Evolutionary conservation across 2,113 vertebrate species (phyloP).

Genomic region (Leucoraja erinaceus): DNA sequence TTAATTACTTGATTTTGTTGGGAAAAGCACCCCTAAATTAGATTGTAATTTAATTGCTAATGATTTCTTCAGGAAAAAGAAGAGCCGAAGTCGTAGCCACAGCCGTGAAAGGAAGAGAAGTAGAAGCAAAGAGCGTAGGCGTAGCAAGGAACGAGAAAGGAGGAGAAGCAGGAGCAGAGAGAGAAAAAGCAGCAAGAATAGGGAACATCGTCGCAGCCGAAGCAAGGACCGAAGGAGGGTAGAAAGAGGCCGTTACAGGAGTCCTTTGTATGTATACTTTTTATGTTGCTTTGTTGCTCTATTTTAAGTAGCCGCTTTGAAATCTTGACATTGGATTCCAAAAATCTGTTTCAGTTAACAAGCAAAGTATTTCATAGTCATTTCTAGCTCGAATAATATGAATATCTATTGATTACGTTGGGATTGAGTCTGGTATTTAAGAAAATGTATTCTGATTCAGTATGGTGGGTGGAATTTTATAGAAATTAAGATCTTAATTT

Average conservation of each 20-base stretch:
- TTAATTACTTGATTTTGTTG: background rate
- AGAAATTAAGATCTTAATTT: background rate
- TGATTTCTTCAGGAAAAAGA: conserved; percentile 71
- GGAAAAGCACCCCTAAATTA: background rate
- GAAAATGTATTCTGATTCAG: background rate
- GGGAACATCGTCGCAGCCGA: conserved; percentile 77
- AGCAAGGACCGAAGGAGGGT: conserved; percentile 71
- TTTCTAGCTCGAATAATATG: background rate
- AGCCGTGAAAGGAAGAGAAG: conserved; percentile 80
- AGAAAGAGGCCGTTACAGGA: conserved; percentile 77
- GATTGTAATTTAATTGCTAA: background rate
- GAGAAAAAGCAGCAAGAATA: conserved; percentile 75
- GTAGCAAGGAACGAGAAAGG: conserved; percentile 71
- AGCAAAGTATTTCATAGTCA: background rate
- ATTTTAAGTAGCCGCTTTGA: background rate
- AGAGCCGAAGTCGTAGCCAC: conserved; percentile 81
- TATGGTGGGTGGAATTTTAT: background rate
- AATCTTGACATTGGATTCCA: background rate
- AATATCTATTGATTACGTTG: background rate
- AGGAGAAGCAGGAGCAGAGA: conserved; percentile 82
- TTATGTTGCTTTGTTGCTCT: background rate
- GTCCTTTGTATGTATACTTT: conserved; percentile 73
- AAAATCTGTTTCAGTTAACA: background rate
- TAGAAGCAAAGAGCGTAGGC: conserved; percentile 78
- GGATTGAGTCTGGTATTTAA: background rate